Conservation (phyloP, 2,888 invertebrate genomes). For the Drosophila melanocephala region DNA sequence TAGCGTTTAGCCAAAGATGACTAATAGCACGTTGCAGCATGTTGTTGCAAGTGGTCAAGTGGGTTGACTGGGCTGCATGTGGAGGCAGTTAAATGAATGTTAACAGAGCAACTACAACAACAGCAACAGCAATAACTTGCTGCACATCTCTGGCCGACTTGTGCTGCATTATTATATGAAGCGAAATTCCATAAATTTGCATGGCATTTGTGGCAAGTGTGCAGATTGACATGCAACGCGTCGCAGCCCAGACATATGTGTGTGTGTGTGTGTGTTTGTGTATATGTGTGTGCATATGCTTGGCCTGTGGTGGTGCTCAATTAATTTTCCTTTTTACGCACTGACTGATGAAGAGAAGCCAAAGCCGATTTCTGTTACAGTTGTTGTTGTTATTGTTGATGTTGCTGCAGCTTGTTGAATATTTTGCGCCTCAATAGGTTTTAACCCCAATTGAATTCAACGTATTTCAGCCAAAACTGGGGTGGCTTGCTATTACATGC, state of each 20-base stretch:
- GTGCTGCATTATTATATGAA: slow-evolving; percentile 24
- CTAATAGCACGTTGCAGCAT: slow-evolving; percentile 65
- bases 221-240: slow-evolving; percentile 57
- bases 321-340: slow-evolving; percentile 65
- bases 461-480: slow-evolving; percentile 30
- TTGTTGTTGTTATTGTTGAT: slow-evolving; percentile 19
- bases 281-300: slow-evolving; percentile 1
- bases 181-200: slow-evolving; percentile 59
- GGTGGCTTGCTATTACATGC: slow-evolving; percentile 26
- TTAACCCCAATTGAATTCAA: slow-evolving; percentile 69
- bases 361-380: slow-evolving; percentile 25
- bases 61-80: slow-evolving; percentile 41
- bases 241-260: slow-evolving; percentile 6
- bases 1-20: slow-evolving; percentile 77
- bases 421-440: slow-evolving; percentile 61
- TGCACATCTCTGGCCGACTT: slow-evolving; percentile 24
- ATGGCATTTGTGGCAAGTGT: slow-evolving; percentile 61
- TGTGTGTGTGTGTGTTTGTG: not conserved
- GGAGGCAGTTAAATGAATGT: slow-evolving; percentile 61
- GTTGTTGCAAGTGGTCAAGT: slow-evolving; percentile 67
- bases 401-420: slow-evolving; percentile 45
- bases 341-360: slow-evolving; percentile 44
- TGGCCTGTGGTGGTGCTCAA: slow-evolving; percentile 52
- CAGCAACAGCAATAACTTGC: slow-evolving; percentile 33
- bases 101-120: slow-evolving; percentile 47